Evolutionary conservation across 2,797 vertebrate species (phyloP).

Genomic region (Leptatherina wallacei): DNA sequence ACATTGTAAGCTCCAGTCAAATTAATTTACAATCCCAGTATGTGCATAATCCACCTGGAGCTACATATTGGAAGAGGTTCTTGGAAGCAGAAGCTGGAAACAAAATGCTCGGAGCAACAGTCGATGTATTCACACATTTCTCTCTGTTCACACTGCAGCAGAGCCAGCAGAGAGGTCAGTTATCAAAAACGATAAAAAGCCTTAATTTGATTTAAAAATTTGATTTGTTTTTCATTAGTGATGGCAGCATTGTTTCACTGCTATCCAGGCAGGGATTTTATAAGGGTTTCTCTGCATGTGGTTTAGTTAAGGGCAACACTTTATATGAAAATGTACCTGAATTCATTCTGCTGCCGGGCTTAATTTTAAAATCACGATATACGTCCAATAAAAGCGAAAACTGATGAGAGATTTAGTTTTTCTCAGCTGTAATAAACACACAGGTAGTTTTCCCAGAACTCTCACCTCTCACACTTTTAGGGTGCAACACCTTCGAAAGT

Average conservation of each 20-base stretch:
- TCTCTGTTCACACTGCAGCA: conserved; percentile 9
- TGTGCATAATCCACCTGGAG: conserved; percentile 13
- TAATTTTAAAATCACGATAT: not conserved
- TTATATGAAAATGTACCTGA: not conserved
- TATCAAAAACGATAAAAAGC: not conserved
- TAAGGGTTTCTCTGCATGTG: not conserved
- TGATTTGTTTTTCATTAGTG: not conserved
- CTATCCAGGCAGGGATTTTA: not conserved
- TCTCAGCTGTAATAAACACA: not conserved
- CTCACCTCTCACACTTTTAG: not conserved
- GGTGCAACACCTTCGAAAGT: not conserved
- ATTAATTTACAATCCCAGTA: conserved; percentile 5
- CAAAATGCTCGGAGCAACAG: not conserved
- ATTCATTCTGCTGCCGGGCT: not conserved
- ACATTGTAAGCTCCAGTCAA: conserved; percentile 6
- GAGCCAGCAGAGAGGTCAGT: not conserved
- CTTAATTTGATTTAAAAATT: not conserved
- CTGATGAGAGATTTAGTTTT: not conserved
- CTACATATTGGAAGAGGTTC: not conserved
- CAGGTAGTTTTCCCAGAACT: not conserved
- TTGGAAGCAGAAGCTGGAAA: conserved; percentile 2
- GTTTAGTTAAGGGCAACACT: not conserved
- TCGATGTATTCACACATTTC: not conserved
- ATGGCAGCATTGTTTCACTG: not conserved
- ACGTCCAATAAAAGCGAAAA: not conserved